Evolutionary conservation across 1,140 invertebrate species (phyloP).

Genomic region (Rhysida immarginata): DNA sequence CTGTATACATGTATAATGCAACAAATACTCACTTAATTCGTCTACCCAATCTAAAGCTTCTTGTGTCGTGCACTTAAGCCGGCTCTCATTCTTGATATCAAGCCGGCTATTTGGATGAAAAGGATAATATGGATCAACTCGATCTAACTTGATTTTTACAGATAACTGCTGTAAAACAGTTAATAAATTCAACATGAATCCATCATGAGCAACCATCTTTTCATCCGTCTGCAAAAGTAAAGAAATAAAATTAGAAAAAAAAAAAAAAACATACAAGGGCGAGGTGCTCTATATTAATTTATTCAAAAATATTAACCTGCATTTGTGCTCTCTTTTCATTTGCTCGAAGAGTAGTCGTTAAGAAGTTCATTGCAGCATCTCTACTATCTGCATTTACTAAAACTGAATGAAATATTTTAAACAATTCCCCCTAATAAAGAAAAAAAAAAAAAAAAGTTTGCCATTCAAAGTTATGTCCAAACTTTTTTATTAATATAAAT

Average conservation of each 20-base stretch:
- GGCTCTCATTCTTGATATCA: constrained; percentile 64
- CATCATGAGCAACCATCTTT: constrained; percentile 66
- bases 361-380: constrained; percentile 56
- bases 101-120: constrained; percentile 65
- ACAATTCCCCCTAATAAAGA: constrained; percentile 41
- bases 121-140: constrained; percentile 61
- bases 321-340: constrained; percentile 82
- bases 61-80: constrained; percentile 61
- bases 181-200: constrained; percentile 86
- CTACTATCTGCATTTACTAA: constrained; percentile 60
- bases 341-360: constrained; percentile 52
- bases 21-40: constrained; percentile 46
- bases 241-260: neutral
- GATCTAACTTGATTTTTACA: constrained; percentile 47
- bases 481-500: too few species aligned
- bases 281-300: constrained; percentile 1
- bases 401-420: constrained; percentile 67
- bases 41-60: constrained; percentile 61
- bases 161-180: constrained; percentile 75
- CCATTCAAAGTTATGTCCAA: neutral
- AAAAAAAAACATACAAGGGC: neutral
- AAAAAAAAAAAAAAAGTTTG: constrained; percentile 9
- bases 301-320: constrained; percentile 24
- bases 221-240: constrained; percentile 53
- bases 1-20: too few species aligned